Evolutionary conservation across 2,888 invertebrate genomes (phyloP).

Genomic region (Chloromyia formosa): DNA sequence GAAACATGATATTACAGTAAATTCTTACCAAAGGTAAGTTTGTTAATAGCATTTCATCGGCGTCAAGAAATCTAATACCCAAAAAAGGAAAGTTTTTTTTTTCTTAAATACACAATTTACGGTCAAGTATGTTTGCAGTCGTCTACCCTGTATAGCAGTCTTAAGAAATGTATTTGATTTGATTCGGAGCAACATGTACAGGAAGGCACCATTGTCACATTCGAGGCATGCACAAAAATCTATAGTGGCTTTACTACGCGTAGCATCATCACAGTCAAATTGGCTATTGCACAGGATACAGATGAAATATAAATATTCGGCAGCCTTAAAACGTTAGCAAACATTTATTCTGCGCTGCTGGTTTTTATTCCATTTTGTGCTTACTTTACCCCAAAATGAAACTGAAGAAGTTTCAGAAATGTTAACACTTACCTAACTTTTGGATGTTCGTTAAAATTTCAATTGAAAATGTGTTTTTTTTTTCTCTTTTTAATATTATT

Average conservation of each 20-base stretch:
- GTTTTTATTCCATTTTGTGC: not conserved
- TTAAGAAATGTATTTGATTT: conserved; percentile 18
- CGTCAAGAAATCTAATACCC: no score
- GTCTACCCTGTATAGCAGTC: no score
- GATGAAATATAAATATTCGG: conserved; percentile 7
- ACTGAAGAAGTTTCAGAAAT: conserved; percentile 13
- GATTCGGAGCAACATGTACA: not conserved
- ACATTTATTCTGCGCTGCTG: conserved; percentile 6
- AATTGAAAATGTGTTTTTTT: no score
- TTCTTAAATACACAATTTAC: no score
- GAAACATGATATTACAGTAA: no score
- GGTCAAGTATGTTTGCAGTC: conserved; percentile 13
- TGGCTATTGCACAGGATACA: not conserved
- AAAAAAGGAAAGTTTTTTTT: no score
- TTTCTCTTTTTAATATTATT: no score
- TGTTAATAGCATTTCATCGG: no score
- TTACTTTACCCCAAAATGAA: not conserved
- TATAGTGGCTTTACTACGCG: no score
- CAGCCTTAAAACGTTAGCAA: conserved; percentile 21
- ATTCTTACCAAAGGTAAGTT: no score
- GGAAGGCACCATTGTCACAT: not conserved
- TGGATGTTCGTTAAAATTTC: no score
- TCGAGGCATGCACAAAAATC: not conserved
- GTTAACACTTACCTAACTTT: conserved; percentile 2
- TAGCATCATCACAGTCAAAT: no score